Percentiles rank a stretch among this genome's conserved stretches.
phyloP scores from a whole-genome alignment of 2,888 invertebrate species.

The Scaptomyza caliginosa region DNA sequence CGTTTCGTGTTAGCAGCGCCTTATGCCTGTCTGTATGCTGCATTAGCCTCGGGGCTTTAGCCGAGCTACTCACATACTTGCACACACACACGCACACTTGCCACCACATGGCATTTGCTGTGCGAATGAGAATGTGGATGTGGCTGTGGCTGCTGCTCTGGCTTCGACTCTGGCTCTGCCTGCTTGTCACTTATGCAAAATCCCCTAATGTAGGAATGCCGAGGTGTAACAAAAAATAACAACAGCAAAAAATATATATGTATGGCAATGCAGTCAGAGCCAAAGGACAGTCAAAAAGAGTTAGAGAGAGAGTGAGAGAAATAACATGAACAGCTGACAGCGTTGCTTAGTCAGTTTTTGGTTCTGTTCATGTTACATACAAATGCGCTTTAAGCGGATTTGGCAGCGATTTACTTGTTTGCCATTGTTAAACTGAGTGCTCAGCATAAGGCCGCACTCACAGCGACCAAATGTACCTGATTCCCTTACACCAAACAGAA shows the following conservation, averaged over 20 bases:
- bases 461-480: conserved; percentile 7
- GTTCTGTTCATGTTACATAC: conserved; percentile 57
- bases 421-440: conserved; percentile 78
- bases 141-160: not conserved
- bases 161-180: conserved; percentile 5
- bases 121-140: conserved; percentile 31
- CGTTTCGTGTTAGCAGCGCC: conserved; percentile 53
- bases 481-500: conserved; percentile 9
- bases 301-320: not conserved
- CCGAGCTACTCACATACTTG: conserved; percentile 46
- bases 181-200: conserved; percentile 76
- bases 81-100: conserved; percentile 9
- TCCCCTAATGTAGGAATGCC: conserved; percentile 68
- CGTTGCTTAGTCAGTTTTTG: conserved; percentile 45
- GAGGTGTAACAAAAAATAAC: conserved; percentile 68
- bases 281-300: no score
- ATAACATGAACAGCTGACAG: conserved; percentile 31
- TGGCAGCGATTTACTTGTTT: conserved; percentile 72
- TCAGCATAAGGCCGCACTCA: conserved; percentile 58
- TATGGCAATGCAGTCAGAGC: conserved; percentile 3
- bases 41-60: conserved; percentile 61
- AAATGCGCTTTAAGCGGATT: conserved; percentile 80
- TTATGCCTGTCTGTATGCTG: conserved; percentile 39
- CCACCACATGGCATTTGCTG: conserved; percentile 26
- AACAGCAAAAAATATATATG: conserved; percentile 19